Evolutionary conservation across 2,797 vertebrate species (phyloP), one percentile per base, ranked within the genome.

Genomic region (Ceryle rudis): DNA sequence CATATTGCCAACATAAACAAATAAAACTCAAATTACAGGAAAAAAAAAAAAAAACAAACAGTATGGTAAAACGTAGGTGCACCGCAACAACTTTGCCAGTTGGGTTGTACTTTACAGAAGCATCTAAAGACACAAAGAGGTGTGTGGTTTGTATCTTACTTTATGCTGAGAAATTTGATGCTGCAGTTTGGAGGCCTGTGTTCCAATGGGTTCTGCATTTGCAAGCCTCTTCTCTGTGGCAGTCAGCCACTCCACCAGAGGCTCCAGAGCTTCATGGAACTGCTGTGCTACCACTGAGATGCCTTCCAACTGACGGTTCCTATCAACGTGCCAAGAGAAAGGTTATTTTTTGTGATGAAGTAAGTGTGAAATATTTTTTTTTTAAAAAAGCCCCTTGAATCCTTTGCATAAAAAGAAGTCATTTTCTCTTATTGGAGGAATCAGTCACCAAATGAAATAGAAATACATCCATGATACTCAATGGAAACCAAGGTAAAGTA

Each of bases 181-280:
- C 75, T 99, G 98, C n/a, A 99, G 98, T 93, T 99, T 99, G 51
- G 98, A 97, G 2, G 99, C 98, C 95, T 99, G 99, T 0, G 99
- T 99, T 92, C 99, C 99, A 67, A 99, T 98, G 81, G 99, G 99
- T 74, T 99, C 99, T 14, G 99, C 98, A 95, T 99, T 99, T 28
- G 98, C 98, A 49, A 99, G 98, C 65, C 97, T 98, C 96, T 99
- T 99, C 92, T 99, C 99, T 49, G 98, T 98, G 82, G 97, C 44
- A 1, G 97, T 97, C 15, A 99, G 98, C 99, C 99, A 99, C 80
- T 99, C 99, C 4, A 98, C 98, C 97, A 99, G 95, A 0, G 99
- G 99, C 97, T 99, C 99, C 80, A 99, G 96, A 52, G 98, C 99
- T 95, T 99, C 99, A 1, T 99, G 99, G 97, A 99, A 99, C 97